Conservation (phyloP, 1,140 invertebrate genomes). For the Eufriesea mexicana region DNA sequence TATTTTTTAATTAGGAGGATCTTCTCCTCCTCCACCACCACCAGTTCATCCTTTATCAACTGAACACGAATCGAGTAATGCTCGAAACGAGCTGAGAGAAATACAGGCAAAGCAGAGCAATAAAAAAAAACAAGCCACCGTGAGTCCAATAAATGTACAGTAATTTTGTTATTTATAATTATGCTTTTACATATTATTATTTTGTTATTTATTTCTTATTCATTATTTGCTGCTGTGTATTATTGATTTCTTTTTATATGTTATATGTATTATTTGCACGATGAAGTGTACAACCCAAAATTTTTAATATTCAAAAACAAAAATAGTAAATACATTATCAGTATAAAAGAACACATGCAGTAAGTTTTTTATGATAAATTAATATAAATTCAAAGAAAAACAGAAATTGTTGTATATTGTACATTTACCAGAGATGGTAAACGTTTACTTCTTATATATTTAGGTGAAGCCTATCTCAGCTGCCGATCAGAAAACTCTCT, state of each 20-base stretch:
- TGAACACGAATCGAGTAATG: conserved; percentile 87
- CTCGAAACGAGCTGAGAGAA: conserved; percentile 89
- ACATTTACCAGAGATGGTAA: conserved; percentile 40
- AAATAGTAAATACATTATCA: background rate
- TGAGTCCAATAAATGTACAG: conserved; percentile 83
- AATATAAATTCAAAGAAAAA: background rate
- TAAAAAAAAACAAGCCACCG: conserved; percentile 90
- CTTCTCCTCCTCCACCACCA: conserved; percentile 76
- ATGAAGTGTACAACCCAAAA: conserved; percentile 18
- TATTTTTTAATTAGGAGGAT: conserved; percentile 62
- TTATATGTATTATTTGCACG: conserved; percentile 44
- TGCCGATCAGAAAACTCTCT: conserved; percentile 95
- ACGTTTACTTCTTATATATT: conserved; percentile 65
- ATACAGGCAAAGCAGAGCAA: conserved; percentile 83
- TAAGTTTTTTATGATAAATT: conserved; percentile 10
- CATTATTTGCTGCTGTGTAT: conserved; percentile 60
- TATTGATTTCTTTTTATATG: conserved; percentile 44
- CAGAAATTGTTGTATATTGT: conserved; percentile 20
- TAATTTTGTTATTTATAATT: conserved; percentile 68
- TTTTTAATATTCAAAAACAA: background rate
- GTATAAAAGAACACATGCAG: background rate
- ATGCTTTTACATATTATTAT: conserved; percentile 55
- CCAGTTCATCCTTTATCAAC: conserved; percentile 81
- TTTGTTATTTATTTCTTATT: conserved; percentile 5
- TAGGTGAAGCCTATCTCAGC: conserved; percentile 96